Percentiles rank a stretch among this genome's conserved stretches.
Conservation (phyloP, 2,888 invertebrate genomes). For the Cerastis rubricosa region DNA sequence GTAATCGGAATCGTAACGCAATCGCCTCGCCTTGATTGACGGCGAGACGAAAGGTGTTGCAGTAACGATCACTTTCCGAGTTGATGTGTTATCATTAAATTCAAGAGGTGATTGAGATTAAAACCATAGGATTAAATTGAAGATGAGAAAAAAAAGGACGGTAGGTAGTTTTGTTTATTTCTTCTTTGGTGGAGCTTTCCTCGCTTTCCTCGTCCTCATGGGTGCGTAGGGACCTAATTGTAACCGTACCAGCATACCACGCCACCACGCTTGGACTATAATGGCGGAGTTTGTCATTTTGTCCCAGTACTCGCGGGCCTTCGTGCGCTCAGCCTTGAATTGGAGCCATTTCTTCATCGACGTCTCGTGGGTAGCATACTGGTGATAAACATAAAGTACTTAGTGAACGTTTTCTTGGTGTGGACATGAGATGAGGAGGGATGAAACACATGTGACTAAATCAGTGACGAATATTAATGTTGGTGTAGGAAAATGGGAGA, state of each 20-base stretch:
- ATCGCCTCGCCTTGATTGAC: too few species aligned
- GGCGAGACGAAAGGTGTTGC: too few species aligned
- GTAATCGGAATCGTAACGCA: too few species aligned
- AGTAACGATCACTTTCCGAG: too few species aligned
- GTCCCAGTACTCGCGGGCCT: slow-evolving; percentile 73
- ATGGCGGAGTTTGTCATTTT: slow-evolving; percentile 83
- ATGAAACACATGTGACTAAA: too few species aligned
- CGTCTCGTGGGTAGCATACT: slow-evolving; percentile 78
- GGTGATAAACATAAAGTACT: slow-evolving; percentile 16
- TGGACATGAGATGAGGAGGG: too few species aligned
- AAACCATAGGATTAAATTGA: background rate
- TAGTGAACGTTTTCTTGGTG: background rate
- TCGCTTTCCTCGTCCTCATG: background rate
- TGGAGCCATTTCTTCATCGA: slow-evolving; percentile 79
- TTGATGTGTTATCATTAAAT: too few species aligned
- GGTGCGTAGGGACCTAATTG: slow-evolving; percentile 58
- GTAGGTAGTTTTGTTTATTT: background rate
- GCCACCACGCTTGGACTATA: slow-evolving; percentile 87
- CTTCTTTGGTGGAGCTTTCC: background rate
- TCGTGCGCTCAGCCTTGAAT: slow-evolving; percentile 83
- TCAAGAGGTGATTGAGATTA: background rate
- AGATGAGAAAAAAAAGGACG: background rate
- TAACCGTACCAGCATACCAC: slow-evolving; percentile 66
- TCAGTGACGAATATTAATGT: too few species aligned
- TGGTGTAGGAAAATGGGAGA: too few species aligned